Evolutionary conservation across 2,888 invertebrate species (phyloP), one percentile per base, ranked within the genome.

Genomic region (Barypeithes pellucidus): DNA sequence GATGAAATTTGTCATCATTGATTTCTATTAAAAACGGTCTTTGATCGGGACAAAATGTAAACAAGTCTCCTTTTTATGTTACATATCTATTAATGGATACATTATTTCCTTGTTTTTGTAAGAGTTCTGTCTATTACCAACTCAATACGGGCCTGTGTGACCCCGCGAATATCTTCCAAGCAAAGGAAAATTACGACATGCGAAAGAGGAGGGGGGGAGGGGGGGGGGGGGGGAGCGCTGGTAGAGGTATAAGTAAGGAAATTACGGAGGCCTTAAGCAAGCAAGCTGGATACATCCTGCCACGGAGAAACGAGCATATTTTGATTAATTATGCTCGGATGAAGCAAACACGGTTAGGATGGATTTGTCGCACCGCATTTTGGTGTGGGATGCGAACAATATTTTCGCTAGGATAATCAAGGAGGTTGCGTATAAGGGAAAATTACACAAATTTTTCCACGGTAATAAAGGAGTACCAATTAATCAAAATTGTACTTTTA

Each of bases 191-290:
- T 36, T n/a, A n/a, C n/a, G n/a, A n/a, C n/a, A n/a, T n/a, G n/a
- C n/a, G n/a, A n/a, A n/a, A n/a, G n/a, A 36, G 16, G 69, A 22
- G 41, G 20, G n/a, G 60, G 54, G 68, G 33, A 5, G 29, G 41
- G 29, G 20, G 60, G 43, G 69, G 22, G 62, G 7, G 29, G 22
- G 39, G 60, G 57, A 54, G 22, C 11, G 29, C 24, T 14, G 62
- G 67, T 70, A 57, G 68, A 73, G 73, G 73, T 69, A 69, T 73
- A 73, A 76, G 82, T 82, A 84, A 85, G 84, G 85, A 85, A 85
- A 85, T 85, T 85, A 85, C 85, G 82, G 82, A 83, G 83, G 83
- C 85, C 84, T 85, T 84, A 85, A 85, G 85, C 85, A 85, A 85
- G 83, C 84, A 82, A 81, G 80, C 81, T 82, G 84, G 85, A 84